Conservation (phyloP, 64 coral and sea anemone species). For the Montipora capricornis region DNA sequence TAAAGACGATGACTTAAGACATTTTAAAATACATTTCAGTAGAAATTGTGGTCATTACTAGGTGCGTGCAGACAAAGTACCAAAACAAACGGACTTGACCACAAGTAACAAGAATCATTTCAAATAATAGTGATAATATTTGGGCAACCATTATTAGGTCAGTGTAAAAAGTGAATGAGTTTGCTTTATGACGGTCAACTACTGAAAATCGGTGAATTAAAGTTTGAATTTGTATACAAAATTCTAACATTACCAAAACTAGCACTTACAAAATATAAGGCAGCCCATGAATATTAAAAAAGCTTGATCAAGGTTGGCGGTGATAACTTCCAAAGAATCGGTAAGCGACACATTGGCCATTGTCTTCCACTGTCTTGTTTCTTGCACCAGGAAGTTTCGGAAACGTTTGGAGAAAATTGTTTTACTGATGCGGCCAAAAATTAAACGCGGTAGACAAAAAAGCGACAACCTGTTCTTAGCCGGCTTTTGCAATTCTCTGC, state of each 20-base stretch:
- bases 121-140: too few relatives aligned
- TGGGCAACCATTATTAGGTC: too few relatives aligned
- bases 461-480: background rate
- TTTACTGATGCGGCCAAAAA: background rate
- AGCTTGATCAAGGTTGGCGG: background rate
- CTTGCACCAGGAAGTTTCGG: background rate
- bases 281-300: constrained; percentile 28
- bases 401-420: background rate
- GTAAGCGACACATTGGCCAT: background rate
- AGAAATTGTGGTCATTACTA: background rate
- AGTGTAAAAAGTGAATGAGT: too few relatives aligned
- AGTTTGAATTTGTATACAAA: too few relatives aligned
- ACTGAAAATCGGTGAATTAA: too few relatives aligned
- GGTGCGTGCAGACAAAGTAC: too few relatives aligned
- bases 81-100: too few relatives aligned
- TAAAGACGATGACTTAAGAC: too few relatives aligned
- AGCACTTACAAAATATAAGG: constrained; percentile 13
- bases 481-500: background rate
- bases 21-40: background rate
- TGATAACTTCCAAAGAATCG: background rate
- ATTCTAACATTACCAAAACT: background rate
- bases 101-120: too few relatives aligned
- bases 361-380: background rate
- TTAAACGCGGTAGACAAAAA: background rate
- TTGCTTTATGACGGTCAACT: too few relatives aligned